Base-by-base conservation (phyloP, 2,797 vertebrate species). In the Lerista edwardsae region DNA sequence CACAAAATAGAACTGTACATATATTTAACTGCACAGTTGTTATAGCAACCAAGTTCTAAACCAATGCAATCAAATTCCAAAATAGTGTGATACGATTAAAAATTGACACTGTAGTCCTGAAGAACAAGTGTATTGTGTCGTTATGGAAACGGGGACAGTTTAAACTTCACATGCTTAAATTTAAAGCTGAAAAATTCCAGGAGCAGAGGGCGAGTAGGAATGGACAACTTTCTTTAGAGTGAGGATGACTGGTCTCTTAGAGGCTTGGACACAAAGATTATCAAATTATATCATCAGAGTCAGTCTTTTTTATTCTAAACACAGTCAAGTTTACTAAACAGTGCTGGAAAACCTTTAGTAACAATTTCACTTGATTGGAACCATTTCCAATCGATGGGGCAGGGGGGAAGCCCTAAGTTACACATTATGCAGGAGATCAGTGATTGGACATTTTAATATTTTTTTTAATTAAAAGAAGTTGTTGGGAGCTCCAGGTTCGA, bases 91-190 rank as follows among this genome's bases (percentile, higher is more conserved):
- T 79, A 80, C 86, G 90, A 89, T 91, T 87, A 86, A 91, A 89
- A 91, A 79, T 57, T 64, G 92, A 86, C 82, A 64, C 62, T 59
- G 91, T 87, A 82, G 83, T 64, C 68, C 85, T 75, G 75, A 84
- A 77, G 88, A 91, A 91, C 76, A 85, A 88, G 79, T 34, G 61
- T 31, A 67, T 86, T 74, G 75, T 3, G 87, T 91, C 84, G 90
- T 90, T 59, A 79, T 93, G 82, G 86, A 90, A 93, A 94, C 89
- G 64, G 76, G 85, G 87, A 91, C 84, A 89, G 88, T 91, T 92
- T 87, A 86, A 82, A 89, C 90, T 86, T 82, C 80, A 62, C 59
- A 55, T 71, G 68, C 86, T 76, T 86, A 88, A 75, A 90, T 89
- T 86, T 79, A 92, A 91, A 71, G 86, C 82, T 78, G 74, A 83